Conservation (phyloP, 2,888 invertebrate species). For the Salticus scenicus region DNA sequence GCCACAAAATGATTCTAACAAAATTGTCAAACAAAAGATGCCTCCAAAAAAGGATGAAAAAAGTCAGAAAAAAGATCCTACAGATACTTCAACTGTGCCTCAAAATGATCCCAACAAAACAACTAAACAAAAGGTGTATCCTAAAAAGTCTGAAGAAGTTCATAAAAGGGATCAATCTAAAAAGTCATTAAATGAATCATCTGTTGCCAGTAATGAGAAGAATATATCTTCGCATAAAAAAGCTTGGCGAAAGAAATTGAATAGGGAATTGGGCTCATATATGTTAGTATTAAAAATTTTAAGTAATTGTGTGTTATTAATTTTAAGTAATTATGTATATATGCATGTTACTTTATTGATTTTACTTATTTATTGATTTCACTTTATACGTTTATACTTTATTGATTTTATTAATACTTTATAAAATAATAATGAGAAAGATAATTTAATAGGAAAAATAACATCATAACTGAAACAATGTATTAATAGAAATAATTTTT, state of each 20-base stretch:
- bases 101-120: conserved; percentile 16
- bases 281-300: conserved; percentile 59
- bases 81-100: neutral
- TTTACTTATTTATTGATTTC: no score
- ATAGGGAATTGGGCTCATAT: conserved; percentile 65
- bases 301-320: no score
- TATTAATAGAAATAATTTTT: no score
- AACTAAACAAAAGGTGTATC: conserved; percentile 17
- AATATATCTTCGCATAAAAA: conserved; percentile 57
- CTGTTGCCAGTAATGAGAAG: conserved; percentile 11
- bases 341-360: no score
- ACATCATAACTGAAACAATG: no score
- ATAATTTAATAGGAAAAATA: no score
- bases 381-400: no score
- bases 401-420: no score
- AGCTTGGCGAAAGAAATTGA: conserved; percentile 67
- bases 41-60: conserved; percentile 24
- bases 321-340: no score
- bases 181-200: conserved; percentile 21
- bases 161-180: conserved; percentile 4
- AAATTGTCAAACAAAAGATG: conserved; percentile 20
- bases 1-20: neutral
- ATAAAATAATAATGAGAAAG: no score
- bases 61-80: neutral
- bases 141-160: conserved; percentile 21